These are phyloP conservation scores for Endotricha flammealis DNA, from an alignment of 2,888 invertebrate species.

Conservation along the genomic window DNA sequence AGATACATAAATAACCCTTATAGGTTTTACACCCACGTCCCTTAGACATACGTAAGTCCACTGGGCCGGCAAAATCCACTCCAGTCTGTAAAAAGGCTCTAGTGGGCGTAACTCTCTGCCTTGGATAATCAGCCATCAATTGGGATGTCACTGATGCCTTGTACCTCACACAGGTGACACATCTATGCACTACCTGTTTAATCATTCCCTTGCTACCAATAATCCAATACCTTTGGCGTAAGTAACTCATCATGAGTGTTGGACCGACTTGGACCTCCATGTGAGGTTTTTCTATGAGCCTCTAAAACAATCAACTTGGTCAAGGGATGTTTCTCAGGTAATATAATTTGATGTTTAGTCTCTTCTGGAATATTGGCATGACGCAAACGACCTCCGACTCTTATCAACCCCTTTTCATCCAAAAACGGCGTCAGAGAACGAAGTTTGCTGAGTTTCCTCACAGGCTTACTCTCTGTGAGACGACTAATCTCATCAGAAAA, in stretches of 20 bases:
- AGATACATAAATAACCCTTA: neutral
- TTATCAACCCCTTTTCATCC: slow-evolving; percentile 5
- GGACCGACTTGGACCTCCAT: slow-evolving; percentile 14
- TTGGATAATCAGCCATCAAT: slow-evolving; percentile 12
- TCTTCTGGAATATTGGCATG: slow-evolving; percentile 6
- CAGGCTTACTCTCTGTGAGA: slow-evolving; percentile 9
- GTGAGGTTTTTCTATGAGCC: slow-evolving; percentile 19
- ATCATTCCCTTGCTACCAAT: slow-evolving; percentile 9
- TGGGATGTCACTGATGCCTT: neutral
- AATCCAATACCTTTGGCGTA: slow-evolving; percentile 16
- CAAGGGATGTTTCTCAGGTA: slow-evolving; percentile 12
- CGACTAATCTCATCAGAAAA: slow-evolving; percentile 8
- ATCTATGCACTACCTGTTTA: slow-evolving; percentile 8
- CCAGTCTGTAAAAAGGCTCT: slow-evolving; percentile 6
- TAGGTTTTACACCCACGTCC: slow-evolving; percentile 1
- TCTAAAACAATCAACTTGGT: slow-evolving; percentile 14
- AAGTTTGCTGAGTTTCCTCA: slow-evolving; percentile 12
- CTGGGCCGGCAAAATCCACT: slow-evolving; percentile 11
- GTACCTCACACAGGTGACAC: slow-evolving; percentile 8
- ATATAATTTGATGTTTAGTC: slow-evolving; percentile 17
- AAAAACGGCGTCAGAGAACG: slow-evolving; percentile 4
- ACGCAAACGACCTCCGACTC: slow-evolving; percentile 7
- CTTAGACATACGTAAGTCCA: slow-evolving; percentile 4
- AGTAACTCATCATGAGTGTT: slow-evolving; percentile 16
- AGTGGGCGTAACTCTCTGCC: slow-evolving; percentile 4